Conservation (phyloP, 2,888 invertebrate genomes). For the Nowickia ferox region DNA sequence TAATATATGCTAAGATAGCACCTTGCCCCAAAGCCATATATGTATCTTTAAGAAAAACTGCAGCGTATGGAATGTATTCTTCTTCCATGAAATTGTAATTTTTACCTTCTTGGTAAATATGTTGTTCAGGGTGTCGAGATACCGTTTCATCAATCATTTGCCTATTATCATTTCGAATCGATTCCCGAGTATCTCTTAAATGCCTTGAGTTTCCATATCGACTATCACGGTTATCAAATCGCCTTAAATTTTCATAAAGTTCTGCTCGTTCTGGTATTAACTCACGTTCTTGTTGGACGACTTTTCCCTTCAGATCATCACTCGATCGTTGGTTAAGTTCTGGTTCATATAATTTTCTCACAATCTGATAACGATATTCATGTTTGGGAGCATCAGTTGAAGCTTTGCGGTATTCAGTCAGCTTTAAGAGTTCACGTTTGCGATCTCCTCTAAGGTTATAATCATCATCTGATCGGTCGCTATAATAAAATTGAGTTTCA, state of each 20-base stretch:
- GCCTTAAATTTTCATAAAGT: not conserved
- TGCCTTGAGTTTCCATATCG: not conserved
- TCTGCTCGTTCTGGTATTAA: not conserved
- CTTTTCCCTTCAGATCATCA: not conserved
- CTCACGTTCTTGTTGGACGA: not conserved
- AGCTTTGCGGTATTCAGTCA: not conserved
- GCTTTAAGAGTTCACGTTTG: not conserved
- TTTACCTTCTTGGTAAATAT: not conserved
- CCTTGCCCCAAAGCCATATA: constrained; percentile 72
- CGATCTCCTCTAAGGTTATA: constrained; percentile 6
- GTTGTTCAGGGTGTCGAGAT: no score
- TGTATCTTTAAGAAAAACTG: constrained; percentile 46
- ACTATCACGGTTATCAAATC: not conserved
- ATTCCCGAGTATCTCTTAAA: not conserved
- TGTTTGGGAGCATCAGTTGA: not conserved
- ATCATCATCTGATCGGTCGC: not conserved
- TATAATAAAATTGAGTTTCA: no score
- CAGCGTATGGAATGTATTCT: constrained; percentile 9
- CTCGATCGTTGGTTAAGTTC: not conserved
- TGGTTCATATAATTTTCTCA: not conserved
- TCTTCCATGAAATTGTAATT: constrained; percentile 4
- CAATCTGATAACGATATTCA: not conserved
- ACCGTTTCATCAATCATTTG: not conserved
- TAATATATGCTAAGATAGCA: constrained; percentile 70
- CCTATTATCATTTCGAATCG: not conserved